Conservation (phyloP, 2,113 vertebrate genomes). For the Labrus mixtus region DNA sequence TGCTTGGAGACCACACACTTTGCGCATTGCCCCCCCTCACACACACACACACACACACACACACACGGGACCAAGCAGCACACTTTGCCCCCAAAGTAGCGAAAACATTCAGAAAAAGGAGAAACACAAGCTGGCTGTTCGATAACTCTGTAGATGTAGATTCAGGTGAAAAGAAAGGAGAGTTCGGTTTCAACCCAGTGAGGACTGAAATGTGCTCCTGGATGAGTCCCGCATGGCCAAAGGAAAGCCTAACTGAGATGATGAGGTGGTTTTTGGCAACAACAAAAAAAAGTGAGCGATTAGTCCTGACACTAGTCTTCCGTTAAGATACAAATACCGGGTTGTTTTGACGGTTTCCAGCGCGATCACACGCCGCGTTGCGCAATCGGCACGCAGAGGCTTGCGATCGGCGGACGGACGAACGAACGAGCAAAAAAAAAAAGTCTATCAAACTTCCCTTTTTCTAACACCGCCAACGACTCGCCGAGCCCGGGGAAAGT, state of each 20-base stretch:
- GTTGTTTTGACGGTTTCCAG: slow-evolving; percentile 39
- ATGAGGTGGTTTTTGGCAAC: slow-evolving; percentile 13
- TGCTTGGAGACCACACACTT: slow-evolving; percentile 81
- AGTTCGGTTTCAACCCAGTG: slow-evolving; percentile 2
- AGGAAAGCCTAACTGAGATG: slow-evolving; percentile 15
- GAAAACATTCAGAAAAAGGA: slow-evolving; percentile 31
- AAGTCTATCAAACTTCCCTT: slow-evolving; percentile 54
- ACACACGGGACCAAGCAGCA: slow-evolving; percentile 30
- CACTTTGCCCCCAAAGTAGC: slow-evolving; percentile 46
- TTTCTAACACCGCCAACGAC: slow-evolving; percentile 17
- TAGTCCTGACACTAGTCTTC: not conserved
- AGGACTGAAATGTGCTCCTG: slow-evolving; percentile 50
- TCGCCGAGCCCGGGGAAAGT: slow-evolving; percentile 3
- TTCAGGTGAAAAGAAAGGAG: not conserved
- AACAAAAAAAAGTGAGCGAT: not conserved
- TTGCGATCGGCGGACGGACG: slow-evolving; percentile 21
- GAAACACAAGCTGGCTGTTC: not conserved
- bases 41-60: slow-evolving; percentile 39
- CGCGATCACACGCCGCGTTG: slow-evolving; percentile 66
- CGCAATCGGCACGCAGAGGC: slow-evolving; percentile 61
- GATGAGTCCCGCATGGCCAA: slow-evolving; percentile 60
- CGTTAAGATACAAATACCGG: slow-evolving; percentile 1
- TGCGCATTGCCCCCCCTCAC: slow-evolving; percentile 65
- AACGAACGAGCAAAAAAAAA: slow-evolving; percentile 42
- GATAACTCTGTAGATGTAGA: not conserved